Conservation (phyloP, 2,797 vertebrate genomes). For the Potorous gilbertii region DNA sequence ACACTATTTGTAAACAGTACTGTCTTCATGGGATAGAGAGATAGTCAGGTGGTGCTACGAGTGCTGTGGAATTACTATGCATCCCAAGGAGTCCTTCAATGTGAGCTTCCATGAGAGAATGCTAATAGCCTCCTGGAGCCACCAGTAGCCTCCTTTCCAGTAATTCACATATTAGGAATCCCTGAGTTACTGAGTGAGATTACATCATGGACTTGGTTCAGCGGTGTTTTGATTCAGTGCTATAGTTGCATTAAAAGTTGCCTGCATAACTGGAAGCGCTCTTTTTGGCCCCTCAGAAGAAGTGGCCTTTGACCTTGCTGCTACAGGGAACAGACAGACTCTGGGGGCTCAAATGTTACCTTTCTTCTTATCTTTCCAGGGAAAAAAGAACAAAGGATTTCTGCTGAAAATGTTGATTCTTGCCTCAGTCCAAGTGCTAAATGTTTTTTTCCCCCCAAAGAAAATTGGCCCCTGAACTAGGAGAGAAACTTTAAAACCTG, state of each 20-base stretch:
- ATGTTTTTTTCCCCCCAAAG: background rate
- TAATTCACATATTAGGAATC: constrained; percentile 10
- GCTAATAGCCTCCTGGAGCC: background rate
- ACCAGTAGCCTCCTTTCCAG: background rate
- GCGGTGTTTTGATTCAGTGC: background rate
- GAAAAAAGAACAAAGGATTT: background rate
- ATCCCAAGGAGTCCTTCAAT: background rate
- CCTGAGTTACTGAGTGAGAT: background rate
- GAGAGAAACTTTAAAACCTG: background rate
- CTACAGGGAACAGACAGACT: background rate
- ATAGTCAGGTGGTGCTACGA: background rate
- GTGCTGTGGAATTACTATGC: background rate
- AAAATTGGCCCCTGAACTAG: background rate
- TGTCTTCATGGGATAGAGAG: background rate
- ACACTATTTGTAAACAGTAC: background rate
- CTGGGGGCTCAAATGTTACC: background rate
- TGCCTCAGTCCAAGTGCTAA: background rate
- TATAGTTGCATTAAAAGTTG: background rate
- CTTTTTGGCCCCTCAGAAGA: background rate
- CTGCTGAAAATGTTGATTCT: background rate
- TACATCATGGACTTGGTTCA: background rate
- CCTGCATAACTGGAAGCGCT: background rate
- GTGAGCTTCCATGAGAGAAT: background rate
- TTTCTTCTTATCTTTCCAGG: background rate
- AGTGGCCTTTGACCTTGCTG: background rate